Conservation (phyloP, 1,140 invertebrate species). For the Sminthurides bifidus region DNA sequence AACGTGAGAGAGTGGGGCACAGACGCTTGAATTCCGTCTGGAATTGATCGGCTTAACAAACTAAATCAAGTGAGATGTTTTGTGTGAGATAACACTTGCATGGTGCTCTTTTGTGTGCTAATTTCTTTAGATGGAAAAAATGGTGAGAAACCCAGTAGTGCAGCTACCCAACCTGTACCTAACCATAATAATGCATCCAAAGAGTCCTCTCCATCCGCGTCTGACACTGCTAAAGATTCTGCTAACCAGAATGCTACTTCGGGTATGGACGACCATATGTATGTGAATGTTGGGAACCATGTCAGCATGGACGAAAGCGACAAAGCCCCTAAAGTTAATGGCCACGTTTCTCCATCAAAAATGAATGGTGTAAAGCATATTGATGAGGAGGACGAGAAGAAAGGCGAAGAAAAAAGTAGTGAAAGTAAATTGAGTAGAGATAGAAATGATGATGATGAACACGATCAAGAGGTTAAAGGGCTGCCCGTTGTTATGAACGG, state of each 20-base stretch:
- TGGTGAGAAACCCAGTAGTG: not conserved
- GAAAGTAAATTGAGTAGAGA: not conserved
- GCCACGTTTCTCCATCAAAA: not conserved
- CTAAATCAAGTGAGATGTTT: not conserved
- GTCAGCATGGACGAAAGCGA: not conserved
- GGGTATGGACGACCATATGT: not conserved
- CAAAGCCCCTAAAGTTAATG: not conserved
- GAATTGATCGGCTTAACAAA: too few species aligned
- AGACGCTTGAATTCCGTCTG: too few species aligned
- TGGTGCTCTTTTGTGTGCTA: constrained; percentile 8
- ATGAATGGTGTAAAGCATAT: not conserved
- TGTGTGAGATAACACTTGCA: not conserved
- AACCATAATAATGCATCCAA: constrained; percentile 5
- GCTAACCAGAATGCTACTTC: not conserved
- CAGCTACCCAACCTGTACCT: not conserved
- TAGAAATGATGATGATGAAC: too few species aligned
- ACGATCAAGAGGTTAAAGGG: too few species aligned
- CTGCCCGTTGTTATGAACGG: too few species aligned
- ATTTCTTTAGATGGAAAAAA: constrained; percentile 6
- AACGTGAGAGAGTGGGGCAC: too few species aligned
- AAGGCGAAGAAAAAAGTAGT: not conserved
- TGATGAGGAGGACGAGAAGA: not conserved
- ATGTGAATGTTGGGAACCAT: constrained; percentile 1
- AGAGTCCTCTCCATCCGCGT: not conserved
- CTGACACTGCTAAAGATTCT: not conserved